Evolutionary conservation across 2,888 invertebrate genomes (phyloP), one percentile per base, ranked within the genome.

Genomic region (Polyommatus iphigenia): DNA sequence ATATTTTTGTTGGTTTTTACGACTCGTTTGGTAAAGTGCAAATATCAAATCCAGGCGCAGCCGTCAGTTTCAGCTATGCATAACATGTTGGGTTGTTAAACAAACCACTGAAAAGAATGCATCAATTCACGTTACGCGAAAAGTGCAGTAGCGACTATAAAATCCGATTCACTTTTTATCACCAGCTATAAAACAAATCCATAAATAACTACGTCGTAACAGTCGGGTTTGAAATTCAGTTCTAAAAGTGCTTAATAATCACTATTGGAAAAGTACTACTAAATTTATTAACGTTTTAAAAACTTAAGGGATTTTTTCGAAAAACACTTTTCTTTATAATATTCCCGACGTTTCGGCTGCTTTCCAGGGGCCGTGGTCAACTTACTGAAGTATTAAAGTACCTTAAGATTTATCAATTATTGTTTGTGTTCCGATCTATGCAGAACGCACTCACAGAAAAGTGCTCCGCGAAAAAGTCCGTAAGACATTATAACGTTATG

Each of bases 121-220:
- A 5, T 54, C 54, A 54, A 54, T 54, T 18, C 54, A 54, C 18
- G 5, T 15, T 54, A 5, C 18, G 54, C 46, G 46, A 46, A 46
- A 54, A 54, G 18, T 54, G 18, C 54, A 54, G 15, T 54, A 54
- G 18, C 50, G 5, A 54, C 13, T 54, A 15, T 54, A 18, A 54
- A 54, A 54, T 5, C 18, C 2, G 54, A 54, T 54, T 73, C 73
- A 20, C 46, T 41, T 73, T 73, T 73, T 73, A 73, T 50, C 20
- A n/a, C 20, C 73, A 24, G 72, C 72, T 41, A 72, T 73, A 73
- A 73, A 73, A 73, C 2, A 46, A 73, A 73, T 36, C 20, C 20
- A 73, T 73, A 41, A 24, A 46, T 20, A 24, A 24, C 46, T 29
- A n/a, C 46, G 13, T 46, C 41, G 73, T 73, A 15, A 50, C 41